Base-by-base conservation (phyloP, 2,888 invertebrate genomes). In the Agonopterix arenella region DNA sequence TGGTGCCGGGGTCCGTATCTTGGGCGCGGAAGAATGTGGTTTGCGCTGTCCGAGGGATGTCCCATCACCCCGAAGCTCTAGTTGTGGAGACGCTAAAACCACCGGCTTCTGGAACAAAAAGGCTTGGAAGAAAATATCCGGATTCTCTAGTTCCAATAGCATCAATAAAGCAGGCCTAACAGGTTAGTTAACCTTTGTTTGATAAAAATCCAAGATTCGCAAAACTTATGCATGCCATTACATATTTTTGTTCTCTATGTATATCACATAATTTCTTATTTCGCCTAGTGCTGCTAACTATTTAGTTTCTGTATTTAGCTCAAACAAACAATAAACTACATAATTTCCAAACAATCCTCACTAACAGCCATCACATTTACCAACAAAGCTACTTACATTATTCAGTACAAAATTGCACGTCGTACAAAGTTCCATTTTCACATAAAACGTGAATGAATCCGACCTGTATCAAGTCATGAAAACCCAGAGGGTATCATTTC, bases 41-140 rank as follows among this genome's bases (percentile, higher is more conserved):
- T 67, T 82, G 52, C 83, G 86, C 49, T 84, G 83, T 57, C 74
- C 80, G 43, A 80, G 76, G 60, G 89, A 89, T 49, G 66, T 71
- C 38, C 68, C 76, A 11, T 89, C 89, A 2, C 85, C 86, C 9
- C 71, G 90, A 45, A 89, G 89, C 58, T 88, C 89, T 13, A 90
- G 88, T 59, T 86, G 86, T 53, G 89, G 89, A 10, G 88, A 88
- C 52, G 86, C 89, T 8, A 89, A 88, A 65, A 71, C 81, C 10
- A 91, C 84, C 56, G 90, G 91, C 50, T 93, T 94, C 76, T 93
- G 93, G 93, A 93, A 92, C 62, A 92, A 93, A 77, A 95, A 94
- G 69, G 92, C 94, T 1, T 95, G 95, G 94, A 93, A 93, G 70
- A 95, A 94, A 75, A 84, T 95, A 60, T 93, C 94, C 11, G 93